Evolutionary conservation across 2,888 invertebrate species (phyloP), one percentile per base, ranked within the genome.

Genomic region (Conistra vaccinii): DNA sequence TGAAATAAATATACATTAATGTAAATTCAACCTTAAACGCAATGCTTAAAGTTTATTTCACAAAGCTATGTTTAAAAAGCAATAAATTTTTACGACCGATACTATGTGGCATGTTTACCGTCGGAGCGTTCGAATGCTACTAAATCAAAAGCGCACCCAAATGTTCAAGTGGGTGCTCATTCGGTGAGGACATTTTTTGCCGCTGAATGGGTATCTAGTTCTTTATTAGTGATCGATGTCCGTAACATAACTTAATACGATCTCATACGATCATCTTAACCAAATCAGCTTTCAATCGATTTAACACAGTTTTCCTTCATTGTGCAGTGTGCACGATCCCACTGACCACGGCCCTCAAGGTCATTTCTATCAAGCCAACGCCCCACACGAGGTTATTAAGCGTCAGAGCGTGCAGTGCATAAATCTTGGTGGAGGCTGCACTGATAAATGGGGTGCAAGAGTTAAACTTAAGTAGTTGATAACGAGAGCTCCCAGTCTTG

Each of bases 391-490:
- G 39, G 66, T 71, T 83, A 62, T 70, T 45, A 70, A 73, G 58
- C 74, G 26, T 70, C 57, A 58, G 62, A 74, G 74, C 83, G 83
- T 82, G 73, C 69, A 53, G 35, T 29, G 48, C 53, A 66, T 81
- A 82, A 73, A 81, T 81, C 78, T 78, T 48, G 7, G 17, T 6
- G n/a, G 66, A 76, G 26, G 57, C 45, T 66, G 57, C 76, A 57
- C 55, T 73, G 48, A 77, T 69, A 65, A 35, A 68, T 69, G 67
- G 57, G 61, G 42, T 57, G 62, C 35, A 58, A 57, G 55, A 77
- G 53, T 51, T 65, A 32, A 32, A 60, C 63, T 51, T 68, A 81
- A 81, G 78, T 81, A 53, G 58, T 68, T 77, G 82, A 69, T 80
- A 80, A 80, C 72, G 55, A 72, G 82, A 72, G 60, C 42, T 60